Evolutionary conservation across 2,797 vertebrate genomes (phyloP).

Genomic region (Poecilia velifera): DNA sequence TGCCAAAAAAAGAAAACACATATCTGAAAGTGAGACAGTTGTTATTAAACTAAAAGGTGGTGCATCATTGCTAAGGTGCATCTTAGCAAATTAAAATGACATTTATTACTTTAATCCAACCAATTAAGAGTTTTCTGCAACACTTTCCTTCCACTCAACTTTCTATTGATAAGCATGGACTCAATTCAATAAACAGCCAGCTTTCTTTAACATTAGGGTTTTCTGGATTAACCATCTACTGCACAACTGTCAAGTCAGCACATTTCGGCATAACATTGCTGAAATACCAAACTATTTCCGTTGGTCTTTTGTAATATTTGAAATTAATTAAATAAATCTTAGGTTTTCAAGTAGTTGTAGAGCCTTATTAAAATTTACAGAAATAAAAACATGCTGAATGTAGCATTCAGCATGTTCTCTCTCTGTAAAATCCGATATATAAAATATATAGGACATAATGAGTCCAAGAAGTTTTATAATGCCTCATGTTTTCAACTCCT

Average conservation of each 20-base stretch:
- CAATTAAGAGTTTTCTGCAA: not conserved
- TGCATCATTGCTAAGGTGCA: not conserved
- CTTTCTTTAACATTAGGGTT: not conserved
- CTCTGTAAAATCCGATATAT: too few species aligned
- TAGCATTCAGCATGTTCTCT: too few species aligned
- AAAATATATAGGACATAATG: too few species aligned
- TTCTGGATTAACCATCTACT: not conserved
- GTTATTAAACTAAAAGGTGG: not conserved
- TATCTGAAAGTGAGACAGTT: not conserved
- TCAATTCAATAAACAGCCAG: not conserved
- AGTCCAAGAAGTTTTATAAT: too few species aligned
- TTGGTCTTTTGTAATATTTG: not conserved
- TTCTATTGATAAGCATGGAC: not conserved
- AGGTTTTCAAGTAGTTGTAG: not conserved
- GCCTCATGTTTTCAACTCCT: too few species aligned
- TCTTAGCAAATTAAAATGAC: not conserved
- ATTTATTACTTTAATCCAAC: not conserved
- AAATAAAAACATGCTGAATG: not conserved
- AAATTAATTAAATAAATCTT: not conserved
- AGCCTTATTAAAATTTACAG: not conserved
- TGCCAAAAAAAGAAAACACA: too few species aligned
- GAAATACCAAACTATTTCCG: not conserved
- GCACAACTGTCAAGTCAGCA: not conserved
- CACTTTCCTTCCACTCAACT: not conserved
- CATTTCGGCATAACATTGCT: not conserved